Percentiles rank a stretch among this genome's conserved stretches.
Evolutionary conservation across 2,888 invertebrate species (phyloP).

Genomic region (Philhelius pedissequus): DNA sequence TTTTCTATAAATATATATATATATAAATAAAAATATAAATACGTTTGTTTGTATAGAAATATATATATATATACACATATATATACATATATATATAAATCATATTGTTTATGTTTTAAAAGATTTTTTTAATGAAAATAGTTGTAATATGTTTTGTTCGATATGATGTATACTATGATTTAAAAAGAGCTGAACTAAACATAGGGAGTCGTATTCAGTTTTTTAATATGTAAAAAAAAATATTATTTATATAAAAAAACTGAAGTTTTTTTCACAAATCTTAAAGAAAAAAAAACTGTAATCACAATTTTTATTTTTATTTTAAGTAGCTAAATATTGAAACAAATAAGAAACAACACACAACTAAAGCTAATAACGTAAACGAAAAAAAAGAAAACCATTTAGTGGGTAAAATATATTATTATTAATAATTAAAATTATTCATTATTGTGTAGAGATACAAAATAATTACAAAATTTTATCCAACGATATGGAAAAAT

Average conservation of each 20-base stretch:
- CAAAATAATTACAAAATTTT: slow-evolving; percentile 41
- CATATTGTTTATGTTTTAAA: slow-evolving; percentile 57
- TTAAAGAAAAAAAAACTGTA: slow-evolving; percentile 11
- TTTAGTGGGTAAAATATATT: slow-evolving; percentile 56
- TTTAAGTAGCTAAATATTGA: slow-evolving; percentile 55
- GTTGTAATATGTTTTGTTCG: slow-evolving; percentile 46
- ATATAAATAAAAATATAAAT: slow-evolving; percentile 55
- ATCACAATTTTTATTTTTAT: slow-evolving; percentile 51
- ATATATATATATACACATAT: slow-evolving; percentile 37
- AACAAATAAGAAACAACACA: slow-evolving; percentile 25
- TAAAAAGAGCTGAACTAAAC: slow-evolving; percentile 11
- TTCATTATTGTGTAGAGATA: slow-evolving; percentile 58
- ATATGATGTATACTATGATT: not conserved
- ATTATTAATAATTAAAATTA: slow-evolving; percentile 58
- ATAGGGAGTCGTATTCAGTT: slow-evolving; percentile 27
- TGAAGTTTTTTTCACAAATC: slow-evolving; percentile 32
- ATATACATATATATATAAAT: slow-evolving; percentile 39
- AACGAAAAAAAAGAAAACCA: slow-evolving; percentile 35
- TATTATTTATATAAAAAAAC: slow-evolving; percentile 20
- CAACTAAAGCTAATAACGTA: slow-evolving; percentile 42
- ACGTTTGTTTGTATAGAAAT: slow-evolving; percentile 30
- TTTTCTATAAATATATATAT: slow-evolving; percentile 66
- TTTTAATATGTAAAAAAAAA: not conserved
- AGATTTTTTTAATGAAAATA: slow-evolving; percentile 40
- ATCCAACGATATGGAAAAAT: slow-evolving; percentile 57